Evolutionary conservation across 2,888 invertebrate genomes (phyloP), one percentile per base, ranked within the genome.

Genomic region (Drosophila multiciliata): DNA sequence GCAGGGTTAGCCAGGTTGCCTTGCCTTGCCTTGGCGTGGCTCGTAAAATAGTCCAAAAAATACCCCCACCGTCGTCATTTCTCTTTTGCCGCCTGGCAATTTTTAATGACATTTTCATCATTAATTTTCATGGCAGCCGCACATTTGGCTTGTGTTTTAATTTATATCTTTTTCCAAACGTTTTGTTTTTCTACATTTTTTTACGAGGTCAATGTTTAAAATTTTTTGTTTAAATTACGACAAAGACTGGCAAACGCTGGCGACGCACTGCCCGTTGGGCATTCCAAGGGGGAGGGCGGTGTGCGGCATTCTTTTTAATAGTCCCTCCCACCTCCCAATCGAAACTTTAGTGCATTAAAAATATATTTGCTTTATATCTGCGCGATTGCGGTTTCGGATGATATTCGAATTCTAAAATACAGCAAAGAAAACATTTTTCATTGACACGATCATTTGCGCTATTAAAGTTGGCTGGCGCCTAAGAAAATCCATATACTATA

Each of bases 151-250:
- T 60, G 49, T 54, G 42, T 67, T 72, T 67, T 74, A 88, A 84
- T 85, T 73, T 82, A 88, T 88, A 81, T 50, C 66, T 81, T 75
- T 78, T 72, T 70, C 66, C 69, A 83, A 68, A 67, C 42, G 50
- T 68, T 67, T 67, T 78, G 67, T 66, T 69, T 69, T 70, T 61
- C 55, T 23, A 23, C 40, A 53, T 54, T 32, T 38, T 63, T 72
- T 73, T 72, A 83, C 89, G 84, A 88, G 84, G 84, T 88, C 89
- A 86, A 74, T 78, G 81, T 69, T 78, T 74, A 70, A 88, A 78
- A 67, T 72, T 74, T 82, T 77, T 72, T 55, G 59, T 69, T 66
- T 58, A 68, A 75, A 62, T 49, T n/a, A 75, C 73, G 73, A 60
- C 70, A 69, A 69, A 72, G 74, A 78, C 74, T 68, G 23, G 45